Conservation (phyloP, 35 echinoderm and acorn worm species). For the Strongylocentrotus purpuratus region DNA sequence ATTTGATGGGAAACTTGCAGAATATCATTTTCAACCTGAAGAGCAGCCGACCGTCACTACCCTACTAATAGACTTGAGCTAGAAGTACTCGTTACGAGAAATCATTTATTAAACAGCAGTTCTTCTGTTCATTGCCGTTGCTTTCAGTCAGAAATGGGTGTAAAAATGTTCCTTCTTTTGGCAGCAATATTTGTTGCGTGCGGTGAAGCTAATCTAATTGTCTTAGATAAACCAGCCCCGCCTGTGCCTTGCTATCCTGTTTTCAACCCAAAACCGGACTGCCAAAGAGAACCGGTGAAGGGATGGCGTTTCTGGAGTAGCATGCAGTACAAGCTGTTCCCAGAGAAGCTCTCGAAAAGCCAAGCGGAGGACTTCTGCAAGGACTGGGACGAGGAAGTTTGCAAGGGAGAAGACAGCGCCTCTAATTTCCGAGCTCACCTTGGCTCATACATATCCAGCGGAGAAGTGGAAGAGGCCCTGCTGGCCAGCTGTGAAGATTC, state of each 20-base stretch:
- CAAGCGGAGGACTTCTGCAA: neutral
- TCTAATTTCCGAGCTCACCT: neutral
- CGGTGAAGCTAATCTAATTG: neutral
- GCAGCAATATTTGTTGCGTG: neutral
- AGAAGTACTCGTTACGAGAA: neutral
- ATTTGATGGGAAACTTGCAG: neutral
- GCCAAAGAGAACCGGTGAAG: neutral
- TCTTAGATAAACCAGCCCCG: neutral
- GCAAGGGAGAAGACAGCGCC: neutral
- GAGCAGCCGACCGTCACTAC: neutral
- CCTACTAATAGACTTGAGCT: no score
- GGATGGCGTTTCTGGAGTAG: neutral
- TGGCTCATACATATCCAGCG: neutral
- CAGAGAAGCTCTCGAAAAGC: neutral
- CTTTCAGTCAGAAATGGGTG: neutral
- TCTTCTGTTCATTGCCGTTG: no score
- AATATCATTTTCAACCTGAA: neutral
- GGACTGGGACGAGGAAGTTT: neutral
- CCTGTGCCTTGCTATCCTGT: neutral
- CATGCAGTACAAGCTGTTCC: neutral
- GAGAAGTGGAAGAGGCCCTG: neutral
- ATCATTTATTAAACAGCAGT: neutral
- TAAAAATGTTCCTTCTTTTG: neutral
- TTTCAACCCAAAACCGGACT: neutral
- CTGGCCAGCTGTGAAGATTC: neutral